Base-by-base conservation (phyloP, 2,888 invertebrate species). In the Drosophila sordidapex region DNA sequence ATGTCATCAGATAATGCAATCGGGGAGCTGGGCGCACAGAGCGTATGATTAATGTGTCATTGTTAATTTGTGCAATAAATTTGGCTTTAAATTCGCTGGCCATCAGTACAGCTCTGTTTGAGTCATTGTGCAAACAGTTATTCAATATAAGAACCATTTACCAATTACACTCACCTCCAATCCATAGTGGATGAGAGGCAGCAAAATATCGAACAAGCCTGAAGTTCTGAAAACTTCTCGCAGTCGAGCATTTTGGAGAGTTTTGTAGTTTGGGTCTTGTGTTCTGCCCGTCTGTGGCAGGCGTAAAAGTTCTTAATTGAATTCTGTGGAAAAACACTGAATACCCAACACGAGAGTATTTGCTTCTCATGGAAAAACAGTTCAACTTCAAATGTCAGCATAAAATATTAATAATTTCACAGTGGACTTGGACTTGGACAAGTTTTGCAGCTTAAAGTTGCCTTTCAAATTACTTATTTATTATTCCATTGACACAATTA, bases 281-380 rank as follows among this genome's bases (percentile, higher is more conserved):
- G 8, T 27, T 46, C 31, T 36, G 70, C 62, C 35, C 59, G 66
- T 75, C 67, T 64, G 59, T 43, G 70, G 70, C 70, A 72, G 74
- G 60, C 72, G 66, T 25, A 61, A 88, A 89, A 86, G 64, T 88
- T 87, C 76, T 72, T 89, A 90, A 87, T 87, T 87, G 81, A 87
- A 89, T 87, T 87, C 83, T 70, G 70, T 70, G 74, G 59, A 18
- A 74, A 84, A 77, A 73, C 65, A 81, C 74, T 79, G 73, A 72
- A 74, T 81, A 81, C 36, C 8, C 25, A 25, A 46, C 25, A 25
- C 46, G 25, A 46, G 2, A n/a, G 35, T 21, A n/a, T 27, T 67
- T 76, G 70, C 59, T 11, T 31, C 52, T 84, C 75, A 82, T 89
- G 72, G 79, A 76, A 73, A 62, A 84, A 75, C 73, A 58, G 61